Base-by-base conservation (phyloP, 2,888 invertebrate species). In the Drosophila nigritarsus region DNA sequence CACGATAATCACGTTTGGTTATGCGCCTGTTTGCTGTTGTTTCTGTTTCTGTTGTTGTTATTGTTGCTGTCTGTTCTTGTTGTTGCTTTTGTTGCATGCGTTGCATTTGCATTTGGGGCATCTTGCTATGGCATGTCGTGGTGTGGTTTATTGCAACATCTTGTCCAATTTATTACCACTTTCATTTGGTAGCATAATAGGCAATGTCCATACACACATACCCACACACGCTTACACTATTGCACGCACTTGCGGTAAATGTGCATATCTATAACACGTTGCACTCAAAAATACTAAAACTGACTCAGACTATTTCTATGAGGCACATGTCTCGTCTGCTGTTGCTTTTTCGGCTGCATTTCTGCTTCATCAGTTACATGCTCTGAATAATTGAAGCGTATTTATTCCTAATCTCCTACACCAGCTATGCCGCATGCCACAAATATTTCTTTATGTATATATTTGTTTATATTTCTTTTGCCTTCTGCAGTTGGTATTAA, bases 161-260 rank as follows among this genome's bases (percentile, higher is more conserved):
- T 91, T 90, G 90, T 90, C 82, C 91, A 91, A 90, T 90, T 90
- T 90, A 90, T 90, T 90, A 91, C 91, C 90, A 90, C 90, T 91
- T 90, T 90, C 83, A 89, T 87, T 91, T 87, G 82, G 88, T 89
- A 90, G 80, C 90, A 83, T 87, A 91, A 87, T 90, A 90, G 83
- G 82, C 78, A 87, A 87, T 78, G 80, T 73, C 77, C 65, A 67
- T 24, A 64, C 59, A 73, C 70, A 73, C 36, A 29, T 55, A 62
- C 66, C 27, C 61, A 69, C 69, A 68, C 40, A 64, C 40, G 24
- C 36, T 51, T 59, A 53, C 59, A 55, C 30, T 50, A 34, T 42
- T 56, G 51, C 42, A 83, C 64, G 72, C 86, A 79, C 66, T 79
- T 87, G 87, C 60, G 90, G 86, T 76, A 58, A 75, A 78, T 85